Evolutionary conservation across 2,797 vertebrate species (phyloP), one percentile per base, ranked within the genome.

Genomic region (Melanotaenia maccullochi): DNA sequence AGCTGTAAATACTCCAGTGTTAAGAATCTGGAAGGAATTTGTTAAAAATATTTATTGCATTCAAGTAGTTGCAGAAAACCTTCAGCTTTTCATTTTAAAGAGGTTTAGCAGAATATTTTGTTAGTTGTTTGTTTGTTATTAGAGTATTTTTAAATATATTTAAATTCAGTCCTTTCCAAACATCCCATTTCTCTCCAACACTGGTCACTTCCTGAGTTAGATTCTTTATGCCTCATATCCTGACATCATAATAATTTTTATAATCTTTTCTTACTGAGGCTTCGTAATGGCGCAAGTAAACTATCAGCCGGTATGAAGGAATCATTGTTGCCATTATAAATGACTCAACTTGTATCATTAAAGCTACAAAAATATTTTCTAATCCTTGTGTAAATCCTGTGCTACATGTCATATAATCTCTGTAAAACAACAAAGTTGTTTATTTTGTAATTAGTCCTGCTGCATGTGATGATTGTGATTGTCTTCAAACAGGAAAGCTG

Each of bases 401-500:
- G 12, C 5, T 47, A 4, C 35, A 4, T 54, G 13, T 59, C 44
- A 49, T 1, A 49, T 49, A 49, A 49, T 49, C 44, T n/a, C 47
- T 11, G 47, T 11, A 49, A 49, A 49, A 22, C 18, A 49, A 22
- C 58, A 24, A 25, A 67, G 40, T 57, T 42, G 3, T 2, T 0
- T 54, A 61, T 60, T 65, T 36, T 57, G 68, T 59, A 83, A 75
- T 71, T 75, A 25, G 35, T 33, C 55, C 1, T n/a, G 5, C 51
- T 51, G 59, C 47, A 32, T 76, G 38, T 73, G 51, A 67, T 76
- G 57, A 78, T 65, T 73, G 11, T 69, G 54, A 71, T 73, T 79
- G 71, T 72, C 42, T 58, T 71, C 42, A 36, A 77, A 83, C 87
- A 85, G 87, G 86, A 90, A 86, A 76, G 57, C 67, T 25, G 52